Evolutionary conservation across 2,113 vertebrate genomes (phyloP), one percentile per base, ranked within the genome.

Genomic region (Platycercus adscitus): DNA sequence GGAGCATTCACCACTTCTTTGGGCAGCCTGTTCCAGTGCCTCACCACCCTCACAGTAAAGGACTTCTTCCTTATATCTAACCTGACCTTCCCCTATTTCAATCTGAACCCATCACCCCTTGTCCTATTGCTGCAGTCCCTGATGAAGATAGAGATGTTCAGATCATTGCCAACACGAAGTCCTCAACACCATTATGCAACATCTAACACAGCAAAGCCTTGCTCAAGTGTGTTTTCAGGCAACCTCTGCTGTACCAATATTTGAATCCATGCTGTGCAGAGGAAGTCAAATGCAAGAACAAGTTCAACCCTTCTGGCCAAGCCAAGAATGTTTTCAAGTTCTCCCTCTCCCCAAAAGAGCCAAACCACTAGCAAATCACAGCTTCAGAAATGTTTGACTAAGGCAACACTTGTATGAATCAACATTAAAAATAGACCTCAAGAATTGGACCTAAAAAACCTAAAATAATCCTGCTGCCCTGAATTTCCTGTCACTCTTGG

Each of bases 401-500:
- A 92, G 86, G 47, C 71, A 91, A 60, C 29, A 26, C 53, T 95
- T 96, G 94, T 68, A 82, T 87, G 87, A 94, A 91, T 95, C 64
- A 66, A 43, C 66, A 52, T 95, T 80, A 81, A 94, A 91, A 96
- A 81, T 66, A 89, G 37, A 86, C 82, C 79, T 85, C 49, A 81
- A 93, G 81, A 81, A 71, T 56, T 76, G 53, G 86, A 84, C 53
- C 50, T 89, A 10, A 81, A 95, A 68, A 46, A 41, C 64, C 56
- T 23, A 53, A 41, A 68, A 69, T 29, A 90, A 80, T 92, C 83
- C 90, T 53, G 50, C 81, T 96, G 72, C 72, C 88, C 87, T 23
- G 19, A 96, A 91, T 95, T 97, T 96, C 89, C 93, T 97, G 88
- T 86, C 93, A 95, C 96, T 97, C 73, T 95, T 88, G 90, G 47